These are phyloP conservation scores for Drosophila neocordata DNA, from an alignment of 1,140 invertebrate species.

Conservation along the genomic window DNA sequence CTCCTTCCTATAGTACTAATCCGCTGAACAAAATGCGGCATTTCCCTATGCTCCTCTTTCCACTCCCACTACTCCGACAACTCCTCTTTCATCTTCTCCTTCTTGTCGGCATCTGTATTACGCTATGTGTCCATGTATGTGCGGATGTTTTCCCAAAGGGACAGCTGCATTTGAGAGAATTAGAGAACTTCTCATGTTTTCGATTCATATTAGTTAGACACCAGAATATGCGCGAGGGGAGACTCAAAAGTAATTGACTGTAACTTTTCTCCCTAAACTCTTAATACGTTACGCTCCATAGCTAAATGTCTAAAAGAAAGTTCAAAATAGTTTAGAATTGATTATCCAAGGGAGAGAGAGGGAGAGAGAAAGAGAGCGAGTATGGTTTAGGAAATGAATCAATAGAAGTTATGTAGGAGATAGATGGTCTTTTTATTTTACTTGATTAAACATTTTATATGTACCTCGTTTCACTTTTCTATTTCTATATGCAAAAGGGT, in stretches of 20 bases:
- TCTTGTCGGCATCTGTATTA: neutral
- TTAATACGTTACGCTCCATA: neutral
- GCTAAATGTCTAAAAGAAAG: no score
- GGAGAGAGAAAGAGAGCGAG: no score
- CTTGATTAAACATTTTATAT: neutral
- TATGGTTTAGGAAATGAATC: no score
- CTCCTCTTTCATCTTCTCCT: no score
- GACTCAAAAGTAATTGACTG: slow-evolving; percentile 5
- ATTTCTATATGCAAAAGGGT: neutral
- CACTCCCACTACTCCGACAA: no score
- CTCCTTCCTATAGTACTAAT: slow-evolving; percentile 46
- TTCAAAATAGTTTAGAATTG: no score
- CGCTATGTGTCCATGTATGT: slow-evolving; percentile 21
- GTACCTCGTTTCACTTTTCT: neutral
- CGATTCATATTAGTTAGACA: slow-evolving; percentile 18
- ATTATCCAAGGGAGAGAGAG: no score
- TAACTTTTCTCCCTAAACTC: neutral
- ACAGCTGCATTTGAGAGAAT: slow-evolving; percentile 25
- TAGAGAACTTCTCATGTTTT: slow-evolving; percentile 41
- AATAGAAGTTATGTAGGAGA: no score
- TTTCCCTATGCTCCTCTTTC: slow-evolving; percentile 8
- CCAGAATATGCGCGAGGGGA: slow-evolving; percentile 5
- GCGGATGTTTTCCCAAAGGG: slow-evolving; percentile 11
- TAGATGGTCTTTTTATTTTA: no score
- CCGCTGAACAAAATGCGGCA: slow-evolving; percentile 14